Conservation (phyloP, 1,140 invertebrate species). For the Streblospio benedicti region DNA sequence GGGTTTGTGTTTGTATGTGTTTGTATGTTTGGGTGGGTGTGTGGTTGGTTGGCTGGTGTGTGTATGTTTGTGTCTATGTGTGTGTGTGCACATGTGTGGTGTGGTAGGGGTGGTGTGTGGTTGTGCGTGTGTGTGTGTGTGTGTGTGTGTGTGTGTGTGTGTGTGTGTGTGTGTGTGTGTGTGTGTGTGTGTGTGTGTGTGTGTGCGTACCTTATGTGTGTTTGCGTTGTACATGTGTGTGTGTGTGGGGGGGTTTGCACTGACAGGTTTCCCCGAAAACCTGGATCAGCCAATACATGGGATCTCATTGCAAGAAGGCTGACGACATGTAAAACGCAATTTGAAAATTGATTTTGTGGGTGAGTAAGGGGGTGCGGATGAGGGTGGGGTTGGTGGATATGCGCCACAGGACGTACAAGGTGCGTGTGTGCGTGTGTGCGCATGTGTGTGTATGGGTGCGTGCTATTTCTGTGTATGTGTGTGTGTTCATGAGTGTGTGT, state of each 20-base stretch:
- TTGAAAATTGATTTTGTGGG: neutral
- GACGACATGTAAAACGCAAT: neutral
- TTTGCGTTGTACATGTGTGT: too few species aligned
- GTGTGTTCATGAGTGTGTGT: neutral
- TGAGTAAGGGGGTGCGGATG: too few species aligned
- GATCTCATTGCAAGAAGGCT: neutral
- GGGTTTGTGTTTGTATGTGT: neutral
- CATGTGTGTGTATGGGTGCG: too few species aligned
- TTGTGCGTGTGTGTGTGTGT: slow-evolving; percentile 2
- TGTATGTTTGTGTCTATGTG: neutral
- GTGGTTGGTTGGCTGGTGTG: neutral
- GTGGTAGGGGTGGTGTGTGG: too few species aligned
- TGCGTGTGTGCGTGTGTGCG: too few species aligned
- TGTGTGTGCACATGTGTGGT: neutral
- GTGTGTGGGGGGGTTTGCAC: too few species aligned
- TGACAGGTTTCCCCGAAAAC: too few species aligned
- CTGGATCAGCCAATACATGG: too few species aligned
- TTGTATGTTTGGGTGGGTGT: neutral
- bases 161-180: slow-evolving; percentile 4
- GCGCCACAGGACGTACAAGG: too few species aligned
- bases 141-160: slow-evolving; percentile 2
- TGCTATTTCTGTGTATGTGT: neutral
- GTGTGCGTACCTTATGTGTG: too few species aligned
- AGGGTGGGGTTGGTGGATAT: too few species aligned
- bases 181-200: too few species aligned